A percentile compares a stretch with the other conserved stretches of the same genome.
phyloP scores from a whole-genome alignment of 2,888 invertebrate species.

The Acrobasis consociella region DNA sequence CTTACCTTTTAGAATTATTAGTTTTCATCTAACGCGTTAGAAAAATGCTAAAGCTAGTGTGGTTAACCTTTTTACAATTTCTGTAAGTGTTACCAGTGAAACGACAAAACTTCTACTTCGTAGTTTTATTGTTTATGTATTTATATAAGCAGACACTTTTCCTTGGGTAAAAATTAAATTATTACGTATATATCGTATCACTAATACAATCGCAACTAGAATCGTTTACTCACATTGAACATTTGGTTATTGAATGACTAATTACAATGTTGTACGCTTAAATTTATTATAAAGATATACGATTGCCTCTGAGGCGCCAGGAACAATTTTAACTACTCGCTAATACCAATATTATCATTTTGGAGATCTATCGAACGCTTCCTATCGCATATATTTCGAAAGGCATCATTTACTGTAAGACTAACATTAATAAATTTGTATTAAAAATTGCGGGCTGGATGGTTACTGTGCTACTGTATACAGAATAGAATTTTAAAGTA shows the following conservation, averaged over 20 bases:
- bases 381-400: conserved; percentile 74
- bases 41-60: background rate
- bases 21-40: background rate
- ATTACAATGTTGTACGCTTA: conserved; percentile 70
- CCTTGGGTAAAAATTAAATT: conserved; percentile 80
- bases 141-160: conserved; percentile 81
- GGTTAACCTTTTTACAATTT: background rate
- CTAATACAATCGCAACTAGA: conserved; percentile 82
- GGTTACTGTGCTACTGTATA: conserved; percentile 25
- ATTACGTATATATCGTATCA: conserved; percentile 82
- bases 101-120: conserved; percentile 63
- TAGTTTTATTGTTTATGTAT: conserved; percentile 79
- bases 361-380: conserved; percentile 67
- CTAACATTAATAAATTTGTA: conserved; percentile 15
- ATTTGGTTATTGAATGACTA: conserved; percentile 80
- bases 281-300: conserved; percentile 72
- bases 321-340: conserved; percentile 81
- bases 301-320: conserved; percentile 80
- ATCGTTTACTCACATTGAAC: conserved; percentile 81
- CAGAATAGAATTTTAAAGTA: no score
- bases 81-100: conserved; percentile 10
- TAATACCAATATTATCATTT: conserved; percentile 73
- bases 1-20: conserved; percentile 29
- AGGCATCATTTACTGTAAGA: conserved; percentile 40
- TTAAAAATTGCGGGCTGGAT: conserved; percentile 12